Conservation (phyloP, 2,113 vertebrate genomes). For the Hippocampus abdominalis region DNA sequence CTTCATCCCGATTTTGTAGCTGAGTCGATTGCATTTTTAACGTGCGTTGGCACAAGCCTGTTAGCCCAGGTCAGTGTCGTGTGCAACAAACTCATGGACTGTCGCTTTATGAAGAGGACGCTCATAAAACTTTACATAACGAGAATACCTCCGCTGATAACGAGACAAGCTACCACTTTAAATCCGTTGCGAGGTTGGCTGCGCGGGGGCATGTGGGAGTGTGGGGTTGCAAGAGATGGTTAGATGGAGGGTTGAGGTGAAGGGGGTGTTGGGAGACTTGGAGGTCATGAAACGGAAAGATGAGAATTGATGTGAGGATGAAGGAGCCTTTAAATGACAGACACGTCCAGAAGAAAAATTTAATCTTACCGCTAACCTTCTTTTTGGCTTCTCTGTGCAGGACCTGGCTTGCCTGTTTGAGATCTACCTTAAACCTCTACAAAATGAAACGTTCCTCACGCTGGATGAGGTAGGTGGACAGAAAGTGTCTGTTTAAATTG, state of each 20-base stretch:
- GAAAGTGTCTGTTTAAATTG: background rate
- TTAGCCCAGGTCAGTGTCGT: conserved; percentile 25
- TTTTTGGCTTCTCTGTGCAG: conserved; percentile 54
- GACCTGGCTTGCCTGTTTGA: conserved; percentile 91
- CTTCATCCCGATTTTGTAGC: conserved; percentile 48
- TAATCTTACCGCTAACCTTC: conserved; percentile 11
- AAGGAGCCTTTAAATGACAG: conserved; percentile 16
- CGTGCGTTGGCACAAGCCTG: conserved; percentile 28
- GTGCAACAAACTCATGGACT: background rate
- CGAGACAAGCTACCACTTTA: conserved; percentile 51
- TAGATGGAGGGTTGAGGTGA: conserved; percentile 9
- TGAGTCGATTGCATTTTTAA: conserved; percentile 30
- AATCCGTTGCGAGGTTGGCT: conserved; percentile 1
- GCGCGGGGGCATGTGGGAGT: background rate
- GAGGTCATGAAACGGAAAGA: conserved; percentile 35
- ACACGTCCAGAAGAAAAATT: conserved; percentile 1
- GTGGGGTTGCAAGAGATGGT: background rate
- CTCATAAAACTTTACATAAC: conserved; percentile 65
- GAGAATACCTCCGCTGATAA: conserved; percentile 60
- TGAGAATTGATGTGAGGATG: conserved; percentile 16
- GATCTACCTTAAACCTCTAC: conserved; percentile 92
- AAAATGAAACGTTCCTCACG: conserved; percentile 91
- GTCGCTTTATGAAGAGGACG: conserved; percentile 12
- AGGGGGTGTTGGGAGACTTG: conserved; percentile 13
- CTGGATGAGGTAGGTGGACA: conserved; percentile 87